Evolutionary conservation across 2,888 invertebrate species (phyloP).

Genomic region (Temnothorax rugatulus): DNA sequence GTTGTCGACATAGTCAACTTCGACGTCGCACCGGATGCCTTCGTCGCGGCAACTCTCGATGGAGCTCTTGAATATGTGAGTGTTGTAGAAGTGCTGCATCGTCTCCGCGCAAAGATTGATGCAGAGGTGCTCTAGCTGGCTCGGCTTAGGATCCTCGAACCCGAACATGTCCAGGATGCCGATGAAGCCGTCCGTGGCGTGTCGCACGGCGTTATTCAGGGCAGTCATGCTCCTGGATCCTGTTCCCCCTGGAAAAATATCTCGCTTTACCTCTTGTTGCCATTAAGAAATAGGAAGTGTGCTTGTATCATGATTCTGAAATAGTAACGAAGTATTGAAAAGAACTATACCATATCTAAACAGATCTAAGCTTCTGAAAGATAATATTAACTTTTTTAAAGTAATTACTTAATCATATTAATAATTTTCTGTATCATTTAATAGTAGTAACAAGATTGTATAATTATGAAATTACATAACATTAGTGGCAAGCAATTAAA

Average conservation of each 20-base stretch:
- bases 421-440: neutral
- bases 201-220: conserved; percentile 96
- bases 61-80: conserved; percentile 97
- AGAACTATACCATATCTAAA: neutral
- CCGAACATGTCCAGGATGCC: conserved; percentile 99
- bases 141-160: conserved; percentile 96
- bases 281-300: neutral
- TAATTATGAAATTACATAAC: neutral
- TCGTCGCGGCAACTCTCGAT: conserved; percentile 98
- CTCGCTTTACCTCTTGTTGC: neutral
- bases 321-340: neutral
- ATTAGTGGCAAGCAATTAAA: neutral
- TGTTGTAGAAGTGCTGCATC: conserved; percentile 99
- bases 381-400: neutral
- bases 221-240: conserved; percentile 97
- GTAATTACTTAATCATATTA: neutral
- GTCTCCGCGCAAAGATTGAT: conserved; percentile 98
- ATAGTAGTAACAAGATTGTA: neutral
- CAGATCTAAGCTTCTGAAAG: neutral
- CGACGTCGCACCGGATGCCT: conserved; percentile 95
- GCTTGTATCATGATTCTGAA: neutral
- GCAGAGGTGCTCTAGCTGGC: conserved; percentile 96
- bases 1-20: conserved; percentile 97
- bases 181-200: conserved; percentile 97
- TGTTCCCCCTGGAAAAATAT: conserved; percentile 85